A percentile compares a stretch with the other conserved stretches of the same genome.
Conservation (phyloP, 2,113 vertebrate species). For the Pampusana beccarii region DNA sequence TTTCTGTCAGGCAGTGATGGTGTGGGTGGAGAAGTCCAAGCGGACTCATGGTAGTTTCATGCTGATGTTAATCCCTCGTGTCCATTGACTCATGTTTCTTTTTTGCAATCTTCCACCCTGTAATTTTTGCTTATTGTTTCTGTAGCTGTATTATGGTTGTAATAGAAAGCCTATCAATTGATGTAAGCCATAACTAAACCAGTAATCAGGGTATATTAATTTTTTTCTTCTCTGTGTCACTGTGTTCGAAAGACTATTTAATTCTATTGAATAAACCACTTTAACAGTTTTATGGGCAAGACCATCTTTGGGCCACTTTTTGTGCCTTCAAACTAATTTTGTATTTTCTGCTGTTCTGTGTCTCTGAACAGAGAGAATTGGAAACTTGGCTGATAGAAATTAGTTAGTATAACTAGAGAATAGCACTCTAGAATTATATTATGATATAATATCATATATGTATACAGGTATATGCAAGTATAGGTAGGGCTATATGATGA, state of each 20-base stretch:
- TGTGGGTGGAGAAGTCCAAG: background rate
- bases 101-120: background rate
- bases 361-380: background rate
- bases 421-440: background rate
- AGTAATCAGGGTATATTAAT: slow-evolving; percentile 65
- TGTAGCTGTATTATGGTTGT: slow-evolving; percentile 20
- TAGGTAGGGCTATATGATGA: background rate
- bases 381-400: background rate
- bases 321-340: background rate
- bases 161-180: slow-evolving; percentile 54
- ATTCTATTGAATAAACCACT: slow-evolving; percentile 69
- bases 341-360: background rate
- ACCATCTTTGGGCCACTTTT: background rate
- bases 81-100: background rate
- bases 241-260: slow-evolving; percentile 63
- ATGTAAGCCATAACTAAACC: slow-evolving; percentile 66
- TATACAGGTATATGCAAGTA: too few species aligned
- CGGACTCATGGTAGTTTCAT: background rate
- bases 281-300: slow-evolving; percentile 43
- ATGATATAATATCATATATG: background rate
- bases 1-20: background rate
- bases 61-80: background rate
- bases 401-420: background rate
- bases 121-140: slow-evolving; percentile 33
- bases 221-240: slow-evolving; percentile 56